Percentiles rank a stretch among this genome's conserved stretches.
Evolutionary conservation across 2,888 invertebrate genomes (phyloP).

Genomic region (Xanthorhoe spadicearia): DNA sequence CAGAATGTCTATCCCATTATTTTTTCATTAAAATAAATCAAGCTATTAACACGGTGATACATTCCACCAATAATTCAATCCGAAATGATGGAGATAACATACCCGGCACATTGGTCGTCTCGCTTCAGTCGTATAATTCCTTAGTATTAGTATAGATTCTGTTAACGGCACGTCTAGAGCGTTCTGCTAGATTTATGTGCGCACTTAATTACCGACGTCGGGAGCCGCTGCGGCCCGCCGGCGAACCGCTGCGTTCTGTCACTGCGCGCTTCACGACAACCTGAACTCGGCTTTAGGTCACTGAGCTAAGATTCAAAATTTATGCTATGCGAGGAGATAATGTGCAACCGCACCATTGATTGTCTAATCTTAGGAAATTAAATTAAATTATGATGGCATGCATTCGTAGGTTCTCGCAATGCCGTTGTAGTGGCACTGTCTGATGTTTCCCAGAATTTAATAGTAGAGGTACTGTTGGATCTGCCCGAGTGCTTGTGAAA

Average conservation of each 20-base stretch:
- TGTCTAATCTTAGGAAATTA: neutral
- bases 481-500: neutral
- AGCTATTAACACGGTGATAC: slow-evolving; percentile 6
- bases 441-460: neutral
- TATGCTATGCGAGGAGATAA: neutral
- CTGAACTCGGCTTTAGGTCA: slow-evolving; percentile 1
- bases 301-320: neutral
- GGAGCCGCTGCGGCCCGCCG: slow-evolving; percentile 27
- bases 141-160: slow-evolving; percentile 35
- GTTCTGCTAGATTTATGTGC: slow-evolving; percentile 49
- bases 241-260: slow-evolving; percentile 8
- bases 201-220: slow-evolving; percentile 50
- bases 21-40: slow-evolving; percentile 2
- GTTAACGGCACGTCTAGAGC: slow-evolving; percentile 32
- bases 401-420: neutral
- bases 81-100: slow-evolving; percentile 15
- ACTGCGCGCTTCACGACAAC: neutral
- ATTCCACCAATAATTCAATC: slow-evolving; percentile 3
- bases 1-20: neutral
- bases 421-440: neutral
- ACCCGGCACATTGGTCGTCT: slow-evolving; percentile 6
- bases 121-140: slow-evolving; percentile 19
- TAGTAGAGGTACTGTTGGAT: neutral
- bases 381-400: neutral
- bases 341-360: neutral